Percentiles rank a stretch among this genome's conserved stretches.
Evolutionary conservation across 2,888 invertebrate species (phyloP).

Genomic region (Ptychoptera contaminata): DNA sequence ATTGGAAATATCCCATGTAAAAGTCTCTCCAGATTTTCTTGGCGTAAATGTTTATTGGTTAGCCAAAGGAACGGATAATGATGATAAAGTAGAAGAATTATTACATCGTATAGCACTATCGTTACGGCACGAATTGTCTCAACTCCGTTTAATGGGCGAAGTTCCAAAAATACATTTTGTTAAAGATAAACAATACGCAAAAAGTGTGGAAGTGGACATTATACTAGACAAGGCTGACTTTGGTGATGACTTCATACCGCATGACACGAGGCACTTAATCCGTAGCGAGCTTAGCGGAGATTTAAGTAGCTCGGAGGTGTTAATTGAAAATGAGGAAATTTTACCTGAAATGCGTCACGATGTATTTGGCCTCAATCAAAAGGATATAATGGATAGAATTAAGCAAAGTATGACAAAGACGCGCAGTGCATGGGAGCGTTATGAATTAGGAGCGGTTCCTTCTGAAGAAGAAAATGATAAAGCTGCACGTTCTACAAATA

Average conservation of each 20-base stretch:
- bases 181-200: constrained; percentile 44
- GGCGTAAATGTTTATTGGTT: constrained; percentile 59
- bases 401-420: constrained; percentile 35
- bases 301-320: not conserved
- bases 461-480: not conserved
- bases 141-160: constrained; percentile 54
- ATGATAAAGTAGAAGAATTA: constrained; percentile 36
- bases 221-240: constrained; percentile 46
- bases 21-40: constrained; percentile 48
- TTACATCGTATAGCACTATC: constrained; percentile 40
- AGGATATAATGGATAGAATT: constrained; percentile 42
- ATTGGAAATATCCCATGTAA: constrained; percentile 57
- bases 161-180: constrained; percentile 61
- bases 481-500: not conserved
- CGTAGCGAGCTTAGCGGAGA: not conserved
- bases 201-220: constrained; percentile 40
- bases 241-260: constrained; percentile 44
- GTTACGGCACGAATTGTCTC: constrained; percentile 56
- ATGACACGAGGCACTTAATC: not conserved
- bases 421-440: constrained; percentile 36
- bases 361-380: constrained; percentile 53
- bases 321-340: constrained; percentile 23
- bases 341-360: constrained; percentile 57
- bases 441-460: constrained; percentile 11
- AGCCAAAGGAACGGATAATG: constrained; percentile 35